These are phyloP conservation scores for Rhadina sibilatrix DNA, from an alignment of 2,113 vertebrate genomes.

Conservation along the genomic window DNA sequence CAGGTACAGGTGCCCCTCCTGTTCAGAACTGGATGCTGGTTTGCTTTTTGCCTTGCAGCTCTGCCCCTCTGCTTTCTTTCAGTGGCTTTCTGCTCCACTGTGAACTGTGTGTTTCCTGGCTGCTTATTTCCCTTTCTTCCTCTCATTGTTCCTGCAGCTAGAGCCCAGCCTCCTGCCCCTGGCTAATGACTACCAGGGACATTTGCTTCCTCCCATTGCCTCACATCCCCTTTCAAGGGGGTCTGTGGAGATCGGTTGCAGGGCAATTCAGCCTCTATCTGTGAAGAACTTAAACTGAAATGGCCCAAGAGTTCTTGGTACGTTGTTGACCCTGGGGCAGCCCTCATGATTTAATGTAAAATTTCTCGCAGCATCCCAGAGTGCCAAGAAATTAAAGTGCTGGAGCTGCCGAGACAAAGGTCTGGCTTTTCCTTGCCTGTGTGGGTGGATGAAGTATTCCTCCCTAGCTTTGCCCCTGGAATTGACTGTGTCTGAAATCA, in stretches of 20 bases:
- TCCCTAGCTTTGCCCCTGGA: not conserved
- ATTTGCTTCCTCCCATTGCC: not conserved
- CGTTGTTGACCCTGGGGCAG: not conserved
- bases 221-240: not conserved
- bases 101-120: conserved; percentile 1
- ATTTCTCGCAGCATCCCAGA: not conserved
- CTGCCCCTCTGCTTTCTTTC: not conserved
- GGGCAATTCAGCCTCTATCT: not conserved
- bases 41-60: not conserved
- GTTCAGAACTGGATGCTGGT: accelerated
- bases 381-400: not conserved
- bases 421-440: not conserved
- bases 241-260: not conserved
- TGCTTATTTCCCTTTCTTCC: conserved; percentile 21
- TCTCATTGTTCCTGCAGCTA: not conserved
- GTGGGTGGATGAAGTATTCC: not conserved
- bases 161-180: not conserved
- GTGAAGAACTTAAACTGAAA: not conserved
- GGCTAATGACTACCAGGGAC: not conserved
- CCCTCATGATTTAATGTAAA: not conserved
- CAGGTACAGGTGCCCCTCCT: not conserved
- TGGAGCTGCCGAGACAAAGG: not conserved
- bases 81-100: not conserved
- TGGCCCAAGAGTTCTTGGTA: not conserved
- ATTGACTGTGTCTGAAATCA: not conserved